Evolutionary conservation across 2,113 vertebrate genomes (phyloP).

Genomic region (Sorex araneus): DNA sequence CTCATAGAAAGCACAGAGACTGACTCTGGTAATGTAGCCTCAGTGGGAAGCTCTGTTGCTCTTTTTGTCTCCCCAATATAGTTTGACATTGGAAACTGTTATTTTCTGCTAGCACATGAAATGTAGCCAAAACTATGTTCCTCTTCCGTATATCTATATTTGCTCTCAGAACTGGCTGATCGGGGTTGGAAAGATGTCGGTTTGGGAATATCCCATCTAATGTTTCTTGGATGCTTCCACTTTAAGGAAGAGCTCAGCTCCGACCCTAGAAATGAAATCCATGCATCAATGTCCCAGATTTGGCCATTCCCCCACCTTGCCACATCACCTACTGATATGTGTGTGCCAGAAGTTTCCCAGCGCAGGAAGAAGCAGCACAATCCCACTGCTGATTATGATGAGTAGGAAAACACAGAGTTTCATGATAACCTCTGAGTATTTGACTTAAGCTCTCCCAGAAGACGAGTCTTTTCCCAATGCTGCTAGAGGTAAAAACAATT

Average conservation of each 20-base stretch:
- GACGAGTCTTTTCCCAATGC: not conserved
- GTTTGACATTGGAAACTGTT: not conserved
- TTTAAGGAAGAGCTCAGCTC: not conserved
- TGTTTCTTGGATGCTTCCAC: not conserved
- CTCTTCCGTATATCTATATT: not conserved
- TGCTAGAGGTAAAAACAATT: not conserved
- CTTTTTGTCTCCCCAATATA: not conserved
- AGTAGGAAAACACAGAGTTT: not conserved
- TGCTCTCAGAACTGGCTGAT: not conserved
- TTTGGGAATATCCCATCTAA: not conserved
- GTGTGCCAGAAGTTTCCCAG: not conserved
- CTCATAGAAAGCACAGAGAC: not conserved
- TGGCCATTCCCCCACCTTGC: not conserved
- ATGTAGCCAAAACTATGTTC: not conserved
- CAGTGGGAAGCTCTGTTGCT: not conserved
- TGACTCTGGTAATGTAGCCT: not conserved
- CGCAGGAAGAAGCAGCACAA: not conserved
- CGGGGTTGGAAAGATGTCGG: not conserved
- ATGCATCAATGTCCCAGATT: not conserved
- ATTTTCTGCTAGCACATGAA: not conserved
- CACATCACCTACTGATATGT: rapidly evolving
- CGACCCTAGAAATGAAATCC: not conserved
- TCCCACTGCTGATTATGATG: not conserved
- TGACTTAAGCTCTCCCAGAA: conserved; percentile 4
- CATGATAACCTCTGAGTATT: not conserved